Conservation (phyloP, 1,140 invertebrate species). For the Orchestia grillus region DNA sequence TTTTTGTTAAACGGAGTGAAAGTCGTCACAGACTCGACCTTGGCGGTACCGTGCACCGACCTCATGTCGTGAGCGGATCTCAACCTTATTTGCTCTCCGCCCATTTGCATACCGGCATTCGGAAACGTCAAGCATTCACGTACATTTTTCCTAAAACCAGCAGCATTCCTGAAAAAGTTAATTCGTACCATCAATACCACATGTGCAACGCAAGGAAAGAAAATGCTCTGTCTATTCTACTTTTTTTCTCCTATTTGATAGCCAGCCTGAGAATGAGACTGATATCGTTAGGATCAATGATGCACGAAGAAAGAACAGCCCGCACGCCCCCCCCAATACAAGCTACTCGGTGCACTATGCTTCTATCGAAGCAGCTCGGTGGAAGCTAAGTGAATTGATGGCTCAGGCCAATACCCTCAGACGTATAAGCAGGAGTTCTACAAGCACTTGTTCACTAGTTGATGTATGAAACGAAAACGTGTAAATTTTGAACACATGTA, state of each 20-base stretch:
- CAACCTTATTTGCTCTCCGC: background rate
- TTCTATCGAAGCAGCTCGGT: background rate
- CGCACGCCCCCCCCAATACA: background rate
- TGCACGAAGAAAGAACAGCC: background rate
- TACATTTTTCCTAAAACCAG: background rate
- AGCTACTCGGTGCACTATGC: background rate
- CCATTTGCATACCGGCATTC: background rate
- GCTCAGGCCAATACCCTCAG: background rate
- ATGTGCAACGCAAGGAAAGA: background rate
- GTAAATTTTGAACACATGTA: background rate
- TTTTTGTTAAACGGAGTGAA: background rate
- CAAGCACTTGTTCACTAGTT: background rate
- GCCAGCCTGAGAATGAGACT: background rate
- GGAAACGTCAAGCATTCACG: background rate
- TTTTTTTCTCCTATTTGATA: background rate
- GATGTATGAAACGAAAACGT: background rate
- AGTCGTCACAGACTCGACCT: background rate
- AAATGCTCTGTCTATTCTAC: background rate
- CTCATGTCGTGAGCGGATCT: background rate
- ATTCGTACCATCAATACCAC: background rate
- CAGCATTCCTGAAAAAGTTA: background rate
- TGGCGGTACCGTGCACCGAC: background rate
- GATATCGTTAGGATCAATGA: conserved; percentile 8
- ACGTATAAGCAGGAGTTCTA: background rate
- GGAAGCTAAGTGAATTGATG: conserved; percentile 5